phyloP scores from a whole-genome alignment of 1,140 invertebrate genomes.

The Diachasmimorpha longicaudata region DNA sequence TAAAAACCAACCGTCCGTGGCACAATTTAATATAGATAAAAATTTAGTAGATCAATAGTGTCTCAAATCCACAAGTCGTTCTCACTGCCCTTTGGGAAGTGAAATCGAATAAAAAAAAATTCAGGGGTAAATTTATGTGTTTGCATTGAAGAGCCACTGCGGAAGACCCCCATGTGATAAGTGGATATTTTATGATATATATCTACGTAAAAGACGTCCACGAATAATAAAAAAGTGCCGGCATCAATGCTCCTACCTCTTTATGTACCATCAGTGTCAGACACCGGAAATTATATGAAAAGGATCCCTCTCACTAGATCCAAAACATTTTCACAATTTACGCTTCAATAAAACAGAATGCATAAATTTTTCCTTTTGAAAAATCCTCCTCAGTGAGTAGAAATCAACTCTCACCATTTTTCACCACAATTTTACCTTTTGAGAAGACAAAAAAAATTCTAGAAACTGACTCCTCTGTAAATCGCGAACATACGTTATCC shows the following conservation, averaged over 20 bases:
- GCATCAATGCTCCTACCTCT: background rate
- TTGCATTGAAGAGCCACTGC: background rate
- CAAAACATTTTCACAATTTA: background rate
- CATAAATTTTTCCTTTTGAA: background rate
- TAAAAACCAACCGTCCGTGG: no score
- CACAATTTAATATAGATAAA: no score
- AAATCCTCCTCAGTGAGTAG: background rate
- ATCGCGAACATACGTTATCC: background rate
- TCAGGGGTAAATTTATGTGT: background rate
- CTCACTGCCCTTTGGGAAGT: background rate
- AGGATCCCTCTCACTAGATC: background rate
- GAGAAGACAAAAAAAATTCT: background rate
- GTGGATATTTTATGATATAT: constrained; percentile 18
- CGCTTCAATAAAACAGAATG: background rate
- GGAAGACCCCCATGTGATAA: background rate
- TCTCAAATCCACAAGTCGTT: no score
- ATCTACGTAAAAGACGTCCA: constrained; percentile 15
- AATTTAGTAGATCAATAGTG: no score
- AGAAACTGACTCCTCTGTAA: background rate
- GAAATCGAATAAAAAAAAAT: background rate
- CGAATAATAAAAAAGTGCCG: constrained; percentile 16
- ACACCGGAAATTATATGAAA: constrained; percentile 2
- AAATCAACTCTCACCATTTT: background rate
- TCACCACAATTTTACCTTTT: background rate
- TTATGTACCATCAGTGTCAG: background rate